Percentiles rank a stretch among this genome's conserved stretches.
Conservation (phyloP, 2,113 vertebrate genomes). For the Pelmatolapia mariae region DNA sequence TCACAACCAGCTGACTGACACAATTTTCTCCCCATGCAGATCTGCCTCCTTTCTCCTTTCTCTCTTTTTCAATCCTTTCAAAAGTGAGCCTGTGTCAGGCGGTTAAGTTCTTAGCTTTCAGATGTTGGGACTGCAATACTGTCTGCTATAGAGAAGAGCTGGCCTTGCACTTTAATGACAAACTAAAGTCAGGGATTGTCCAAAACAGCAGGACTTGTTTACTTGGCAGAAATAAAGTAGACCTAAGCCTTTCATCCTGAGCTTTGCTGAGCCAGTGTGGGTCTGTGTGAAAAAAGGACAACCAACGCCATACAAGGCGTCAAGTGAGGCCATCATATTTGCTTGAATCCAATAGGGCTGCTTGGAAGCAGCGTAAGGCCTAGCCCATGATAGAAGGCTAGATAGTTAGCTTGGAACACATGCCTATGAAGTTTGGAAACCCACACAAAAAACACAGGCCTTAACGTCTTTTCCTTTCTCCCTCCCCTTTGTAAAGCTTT, state of each 20-base stretch:
- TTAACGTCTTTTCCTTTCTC: constrained; percentile 48
- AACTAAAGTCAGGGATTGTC: constrained; percentile 39
- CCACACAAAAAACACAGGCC: constrained; percentile 62
- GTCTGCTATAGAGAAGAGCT: constrained; percentile 23
- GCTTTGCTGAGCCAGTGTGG: constrained; percentile 30
- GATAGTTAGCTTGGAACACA: constrained; percentile 43
- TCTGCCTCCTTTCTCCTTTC: background rate
- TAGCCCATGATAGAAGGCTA: background rate
- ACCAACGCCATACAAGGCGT: constrained; percentile 45
- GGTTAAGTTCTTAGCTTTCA: background rate
- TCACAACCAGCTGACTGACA: constrained; percentile 23
- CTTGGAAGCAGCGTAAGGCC: background rate
- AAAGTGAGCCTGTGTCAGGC: constrained; percentile 9
- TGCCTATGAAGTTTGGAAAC: constrained; percentile 15
- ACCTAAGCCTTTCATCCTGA: constrained; percentile 51
- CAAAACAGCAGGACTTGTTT: constrained; percentile 62
- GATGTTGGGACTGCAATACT: background rate
- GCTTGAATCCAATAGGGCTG: constrained; percentile 12
- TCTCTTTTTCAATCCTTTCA: background rate
- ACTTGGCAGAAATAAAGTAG: constrained; percentile 60
- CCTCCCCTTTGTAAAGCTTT: constrained; percentile 52
- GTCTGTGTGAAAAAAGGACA: constrained; percentile 19
- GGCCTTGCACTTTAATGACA: constrained; percentile 58
- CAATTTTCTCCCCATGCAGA: background rate
- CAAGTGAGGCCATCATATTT: constrained; percentile 14